Percentiles rank a stretch among this genome's conserved stretches.
Evolutionary conservation across 2,888 invertebrate species (phyloP).

Genomic region (Drosophila barbarae): DNA sequence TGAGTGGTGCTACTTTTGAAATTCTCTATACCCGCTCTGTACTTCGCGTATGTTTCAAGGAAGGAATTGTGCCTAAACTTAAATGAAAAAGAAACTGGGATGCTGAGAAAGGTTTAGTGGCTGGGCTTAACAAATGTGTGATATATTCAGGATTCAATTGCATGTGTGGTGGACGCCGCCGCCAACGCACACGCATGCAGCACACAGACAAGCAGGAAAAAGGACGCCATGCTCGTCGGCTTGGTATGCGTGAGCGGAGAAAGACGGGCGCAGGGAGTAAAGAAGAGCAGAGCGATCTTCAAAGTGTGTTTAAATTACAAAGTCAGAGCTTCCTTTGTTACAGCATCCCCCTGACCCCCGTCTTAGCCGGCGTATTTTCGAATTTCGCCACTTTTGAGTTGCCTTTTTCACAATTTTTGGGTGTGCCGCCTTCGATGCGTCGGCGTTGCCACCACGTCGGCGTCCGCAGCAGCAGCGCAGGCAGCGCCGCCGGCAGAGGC

Average conservation of each 20-base stretch:
- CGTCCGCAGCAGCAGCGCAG: constrained; percentile 65
- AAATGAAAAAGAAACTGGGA: constrained; percentile 43
- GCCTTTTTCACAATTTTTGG: constrained; percentile 68
- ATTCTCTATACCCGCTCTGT: constrained; percentile 74
- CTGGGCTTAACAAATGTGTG: constrained; percentile 14
- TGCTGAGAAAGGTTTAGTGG: constrained; percentile 32
- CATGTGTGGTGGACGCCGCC: constrained; percentile 45
- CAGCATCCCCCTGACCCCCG: not conserved
- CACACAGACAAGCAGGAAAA: constrained; percentile 44
- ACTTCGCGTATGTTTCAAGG: constrained; percentile 40
- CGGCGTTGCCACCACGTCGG: constrained; percentile 74
- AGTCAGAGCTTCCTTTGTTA: constrained; percentile 16
- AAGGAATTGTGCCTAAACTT: constrained; percentile 45
- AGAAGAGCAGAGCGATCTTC: constrained; percentile 18
- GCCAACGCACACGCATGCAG: constrained; percentile 40
- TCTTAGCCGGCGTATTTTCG: not conserved
- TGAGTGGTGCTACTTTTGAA: constrained; percentile 63
- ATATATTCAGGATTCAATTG: constrained; percentile 6
- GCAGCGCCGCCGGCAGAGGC: constrained; percentile 31
- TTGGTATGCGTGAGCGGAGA: constrained; percentile 42
- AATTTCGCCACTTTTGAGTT: constrained; percentile 45
- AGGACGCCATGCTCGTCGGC: constrained; percentile 63
- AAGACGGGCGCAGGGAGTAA: not conserved
- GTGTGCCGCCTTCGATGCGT: constrained; percentile 75
- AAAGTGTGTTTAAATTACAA: not conserved